Conservation (phyloP, 2,888 invertebrate genomes). For the Diarsia mendica region DNA sequence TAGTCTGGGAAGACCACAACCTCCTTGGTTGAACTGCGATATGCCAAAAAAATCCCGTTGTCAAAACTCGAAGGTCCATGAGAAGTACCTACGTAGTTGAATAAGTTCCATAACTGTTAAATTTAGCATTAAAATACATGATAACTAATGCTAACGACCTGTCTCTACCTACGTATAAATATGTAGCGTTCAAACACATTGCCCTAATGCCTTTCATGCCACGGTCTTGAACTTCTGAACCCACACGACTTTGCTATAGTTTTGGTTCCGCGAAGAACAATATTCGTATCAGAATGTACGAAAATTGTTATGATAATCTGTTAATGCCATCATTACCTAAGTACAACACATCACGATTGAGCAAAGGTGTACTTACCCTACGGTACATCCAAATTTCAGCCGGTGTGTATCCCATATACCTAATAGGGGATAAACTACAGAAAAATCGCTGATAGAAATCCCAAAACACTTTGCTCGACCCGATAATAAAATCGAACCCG, state of each 20-base stretch:
- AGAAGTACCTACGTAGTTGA: neutral
- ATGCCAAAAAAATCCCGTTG: too few relatives aligned
- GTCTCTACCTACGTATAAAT: conserved; percentile 4
- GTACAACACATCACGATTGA: neutral
- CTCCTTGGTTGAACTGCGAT: too few relatives aligned
- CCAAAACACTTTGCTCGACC: neutral
- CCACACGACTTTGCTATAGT: conserved; percentile 2
- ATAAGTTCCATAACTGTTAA: conserved; percentile 31
- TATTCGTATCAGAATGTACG: neutral
- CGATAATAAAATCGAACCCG: neutral
- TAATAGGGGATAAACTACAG: neutral
- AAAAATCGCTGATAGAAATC: neutral
- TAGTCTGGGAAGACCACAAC: too few relatives aligned
- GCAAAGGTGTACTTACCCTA: neutral
- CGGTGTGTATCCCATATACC: neutral
- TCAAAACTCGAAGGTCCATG: neutral
- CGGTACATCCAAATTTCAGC: neutral
- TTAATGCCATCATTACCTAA: neutral
- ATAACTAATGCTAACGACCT: conserved; percentile 21
- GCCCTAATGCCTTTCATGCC: conserved; percentile 14
- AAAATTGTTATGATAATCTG: neutral
- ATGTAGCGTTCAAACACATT: conserved; percentile 19
- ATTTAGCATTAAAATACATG: conserved; percentile 17
- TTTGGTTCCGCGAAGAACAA: neutral
- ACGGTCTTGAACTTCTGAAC: conserved; percentile 40